These are phyloP conservation scores for Alces alces DNA, from an alignment of 2,113 vertebrate species.

Conservation along the genomic window DNA sequence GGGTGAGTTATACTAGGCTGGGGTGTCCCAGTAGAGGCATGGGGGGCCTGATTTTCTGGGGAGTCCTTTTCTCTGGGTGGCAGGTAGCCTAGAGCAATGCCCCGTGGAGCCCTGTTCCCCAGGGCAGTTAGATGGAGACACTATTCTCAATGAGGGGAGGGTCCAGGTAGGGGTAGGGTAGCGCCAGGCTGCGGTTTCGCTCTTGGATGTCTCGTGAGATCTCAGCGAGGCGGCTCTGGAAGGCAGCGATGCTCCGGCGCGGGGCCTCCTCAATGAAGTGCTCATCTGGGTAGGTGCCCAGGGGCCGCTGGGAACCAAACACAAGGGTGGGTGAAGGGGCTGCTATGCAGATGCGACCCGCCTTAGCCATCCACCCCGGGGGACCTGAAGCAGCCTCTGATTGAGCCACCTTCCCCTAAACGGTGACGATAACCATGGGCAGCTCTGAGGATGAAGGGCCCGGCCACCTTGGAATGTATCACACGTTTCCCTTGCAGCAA, in stretches of 20 bases:
- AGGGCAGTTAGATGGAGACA: slow-evolving; percentile 39
- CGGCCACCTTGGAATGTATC: background rate
- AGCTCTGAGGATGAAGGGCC: background rate
- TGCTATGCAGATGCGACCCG: background rate
- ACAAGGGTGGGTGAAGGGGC: background rate
- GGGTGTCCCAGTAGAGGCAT: background rate
- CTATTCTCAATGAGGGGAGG: slow-evolving; percentile 82
- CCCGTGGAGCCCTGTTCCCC: background rate
- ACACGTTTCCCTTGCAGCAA: background rate
- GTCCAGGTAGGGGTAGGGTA: slow-evolving; percentile 81
- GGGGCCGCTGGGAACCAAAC: slow-evolving; percentile 34
- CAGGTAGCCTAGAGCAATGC: background rate
- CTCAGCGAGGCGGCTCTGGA: slow-evolving; percentile 76
- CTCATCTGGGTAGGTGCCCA: slow-evolving; percentile 76
- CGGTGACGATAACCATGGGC: background rate
- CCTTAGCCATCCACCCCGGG: background rate
- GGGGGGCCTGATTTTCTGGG: background rate
- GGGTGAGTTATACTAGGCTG: background rate
- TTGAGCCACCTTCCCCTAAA: background rate
- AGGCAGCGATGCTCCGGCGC: slow-evolving; percentile 68
- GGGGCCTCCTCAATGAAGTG: slow-evolving; percentile 76
- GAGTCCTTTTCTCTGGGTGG: background rate
- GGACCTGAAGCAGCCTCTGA: background rate
- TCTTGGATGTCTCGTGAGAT: slow-evolving; percentile 76
- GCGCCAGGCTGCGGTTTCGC: slow-evolving; percentile 74